phyloP scores from a whole-genome alignment of 2,797 vertebrate genomes.

The Sciurus vulgaris region DNA sequence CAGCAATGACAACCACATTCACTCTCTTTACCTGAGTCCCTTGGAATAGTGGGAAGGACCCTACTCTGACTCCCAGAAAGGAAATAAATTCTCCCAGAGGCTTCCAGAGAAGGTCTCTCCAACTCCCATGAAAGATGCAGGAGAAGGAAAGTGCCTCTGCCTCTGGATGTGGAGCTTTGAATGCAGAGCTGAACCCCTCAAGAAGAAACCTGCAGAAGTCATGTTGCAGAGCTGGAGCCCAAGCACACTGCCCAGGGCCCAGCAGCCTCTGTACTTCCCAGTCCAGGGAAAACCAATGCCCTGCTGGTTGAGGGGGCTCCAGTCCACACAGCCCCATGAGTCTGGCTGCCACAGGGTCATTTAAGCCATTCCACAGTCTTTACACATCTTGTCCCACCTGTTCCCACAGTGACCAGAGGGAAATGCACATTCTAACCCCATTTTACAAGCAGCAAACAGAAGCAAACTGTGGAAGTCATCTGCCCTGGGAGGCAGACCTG shows the following conservation, averaged over 20 bases:
- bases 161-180: background rate
- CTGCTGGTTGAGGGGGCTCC: background rate
- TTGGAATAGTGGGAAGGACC: background rate
- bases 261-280: background rate
- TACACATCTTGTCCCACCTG: too few species aligned
- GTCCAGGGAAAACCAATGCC: background rate
- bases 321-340: too few species aligned
- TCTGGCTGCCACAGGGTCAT: background rate
- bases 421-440: background rate
- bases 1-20: background rate
- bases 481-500: too few species aligned
- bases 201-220: background rate
- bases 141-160: background rate
- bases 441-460: background rate
- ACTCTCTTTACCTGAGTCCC: background rate
- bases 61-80: background rate
- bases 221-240: rapidly evolving
- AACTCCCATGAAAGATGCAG: background rate
- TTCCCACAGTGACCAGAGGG: background rate
- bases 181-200: background rate
- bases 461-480: background rate
- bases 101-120: background rate
- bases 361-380: too few species aligned
- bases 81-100: background rate
- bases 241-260: background rate